Base-by-base conservation (phyloP, 2,888 invertebrate species). In the Cantharis flavilabris region DNA sequence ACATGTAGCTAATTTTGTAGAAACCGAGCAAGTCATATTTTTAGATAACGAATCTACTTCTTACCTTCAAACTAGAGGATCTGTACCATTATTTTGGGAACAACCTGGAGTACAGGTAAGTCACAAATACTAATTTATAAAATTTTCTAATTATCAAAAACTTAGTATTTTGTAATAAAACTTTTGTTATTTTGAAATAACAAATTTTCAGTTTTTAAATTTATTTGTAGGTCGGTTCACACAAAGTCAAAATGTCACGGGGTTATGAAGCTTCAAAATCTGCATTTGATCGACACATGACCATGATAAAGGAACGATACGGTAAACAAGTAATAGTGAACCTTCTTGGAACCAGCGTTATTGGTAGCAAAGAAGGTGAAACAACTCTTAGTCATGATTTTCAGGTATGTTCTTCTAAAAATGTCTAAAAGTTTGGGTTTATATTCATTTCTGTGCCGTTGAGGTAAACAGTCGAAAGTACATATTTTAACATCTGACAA, bases 1-100 rank as follows among this genome's bases (percentile, higher is more conserved):
- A 0, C 96, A 98, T 90, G 99, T 99, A 14, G 99, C 99, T 1
- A 99, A 99, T 90, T 99, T 99, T 91, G 99, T 99, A 28, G 99
- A 99, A 92, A 99, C 99, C 0, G 99, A 99, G 89, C 99, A 99
- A 90, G 96, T 98, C 14, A 95, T 97, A 83, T 96, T 94, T 86
- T 91, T 97, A 83, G 98, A 99, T 86, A 95, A 97, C 84, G 94
- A 96, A 85, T 93, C 97, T 4, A 92, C 96, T 7, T 98, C 98
- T 7, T 96, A 95, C 86, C 90, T 99, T 11, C 96, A 97, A 89
- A 97, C 97, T 0, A 91, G 99, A 83, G 99, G 99, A 0, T 98
- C 98, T 0, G 98, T 99, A 0, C 99, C 99, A 0, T 89, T 99
- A 20, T 99, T 99, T 89, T 99, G 99, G 98, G 99, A 99, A 87